Percentiles rank a stretch among this genome's conserved stretches.
These are phyloP conservation scores for Centropristis striata DNA, from an alignment of 2,113 vertebrate genomes.

Conservation along the genomic window DNA sequence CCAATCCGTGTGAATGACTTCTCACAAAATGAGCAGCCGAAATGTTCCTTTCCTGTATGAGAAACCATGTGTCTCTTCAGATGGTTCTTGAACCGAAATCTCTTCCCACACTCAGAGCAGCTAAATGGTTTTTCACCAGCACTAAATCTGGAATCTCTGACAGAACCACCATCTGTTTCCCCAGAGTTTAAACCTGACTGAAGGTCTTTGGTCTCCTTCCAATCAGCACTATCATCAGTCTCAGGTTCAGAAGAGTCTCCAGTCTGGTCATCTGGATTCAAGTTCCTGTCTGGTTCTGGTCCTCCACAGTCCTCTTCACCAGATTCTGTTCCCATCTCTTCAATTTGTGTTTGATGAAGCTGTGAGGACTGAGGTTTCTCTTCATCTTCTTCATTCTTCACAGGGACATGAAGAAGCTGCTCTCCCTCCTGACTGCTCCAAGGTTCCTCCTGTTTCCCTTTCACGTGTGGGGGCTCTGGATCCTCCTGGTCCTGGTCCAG, in stretches of 20 bases:
- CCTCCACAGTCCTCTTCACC: no score
- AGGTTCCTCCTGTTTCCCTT: constrained; percentile 32
- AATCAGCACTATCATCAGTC: neutral
- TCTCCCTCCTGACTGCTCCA: constrained; percentile 6
- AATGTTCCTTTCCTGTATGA: no score
- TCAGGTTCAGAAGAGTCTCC: neutral
- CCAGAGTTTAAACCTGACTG: neutral
- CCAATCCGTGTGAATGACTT: neutral
- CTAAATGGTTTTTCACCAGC: constrained; percentile 37
- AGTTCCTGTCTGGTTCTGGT: no score
- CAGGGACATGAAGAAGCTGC: neutral
- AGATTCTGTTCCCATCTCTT: no score
- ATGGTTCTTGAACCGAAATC: no score
- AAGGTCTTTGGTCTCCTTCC: neutral
- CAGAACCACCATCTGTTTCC: no score
- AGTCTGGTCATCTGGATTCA: neutral
- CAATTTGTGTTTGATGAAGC: no score
- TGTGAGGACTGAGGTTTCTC: constrained; percentile 6
- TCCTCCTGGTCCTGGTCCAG: no score
- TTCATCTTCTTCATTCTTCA: constrained; percentile 33
- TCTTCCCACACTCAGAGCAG: no score
- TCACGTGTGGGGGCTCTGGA: no score
- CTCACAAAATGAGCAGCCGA: constrained; percentile 17
- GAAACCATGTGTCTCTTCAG: no score
- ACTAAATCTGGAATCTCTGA: neutral